Evolutionary conservation across 2,113 vertebrate species (phyloP).

Genomic region (Lanius ludovicianus): DNA sequence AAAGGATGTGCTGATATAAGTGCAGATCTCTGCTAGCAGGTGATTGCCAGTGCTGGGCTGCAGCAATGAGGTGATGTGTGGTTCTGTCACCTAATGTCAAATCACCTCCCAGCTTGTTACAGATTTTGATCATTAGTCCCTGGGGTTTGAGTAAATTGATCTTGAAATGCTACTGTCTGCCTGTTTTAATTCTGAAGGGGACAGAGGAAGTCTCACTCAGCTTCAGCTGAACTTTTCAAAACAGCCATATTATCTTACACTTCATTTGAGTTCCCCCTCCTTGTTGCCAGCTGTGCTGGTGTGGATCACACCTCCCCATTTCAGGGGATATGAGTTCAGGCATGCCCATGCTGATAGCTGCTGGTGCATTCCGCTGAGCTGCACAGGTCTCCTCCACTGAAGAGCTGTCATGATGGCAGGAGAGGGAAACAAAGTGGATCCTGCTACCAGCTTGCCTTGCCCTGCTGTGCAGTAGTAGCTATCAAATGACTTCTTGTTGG

Average conservation of each 20-base stretch:
- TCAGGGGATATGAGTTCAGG: not conserved
- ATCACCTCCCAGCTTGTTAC: not conserved
- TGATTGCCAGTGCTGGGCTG: not conserved
- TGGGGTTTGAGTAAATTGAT: not conserved
- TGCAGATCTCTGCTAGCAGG: not conserved
- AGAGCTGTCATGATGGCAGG: not conserved
- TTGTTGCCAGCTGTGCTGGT: not conserved
- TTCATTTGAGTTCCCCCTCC: not conserved
- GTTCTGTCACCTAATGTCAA: not conserved
- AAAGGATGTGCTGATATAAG: not conserved
- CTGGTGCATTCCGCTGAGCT: not conserved
- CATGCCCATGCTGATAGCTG: not conserved
- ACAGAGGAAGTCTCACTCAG: not conserved
- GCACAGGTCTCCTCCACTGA: not conserved
- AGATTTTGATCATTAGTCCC: not conserved
- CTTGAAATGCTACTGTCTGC: not conserved
- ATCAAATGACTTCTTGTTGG: not conserved
- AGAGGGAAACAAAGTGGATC: not conserved
- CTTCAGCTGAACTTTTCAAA: not conserved
- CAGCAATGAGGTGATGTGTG: rapidly evolving
- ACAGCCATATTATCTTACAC: rapidly evolving
- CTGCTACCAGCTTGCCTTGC: not conserved
- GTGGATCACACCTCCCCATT: not conserved
- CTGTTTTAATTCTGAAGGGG: not conserved
- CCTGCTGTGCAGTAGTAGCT: rapidly evolving